Evolutionary conservation across 2,888 invertebrate genomes (phyloP).

Genomic region (Tethea ocularis): DNA sequence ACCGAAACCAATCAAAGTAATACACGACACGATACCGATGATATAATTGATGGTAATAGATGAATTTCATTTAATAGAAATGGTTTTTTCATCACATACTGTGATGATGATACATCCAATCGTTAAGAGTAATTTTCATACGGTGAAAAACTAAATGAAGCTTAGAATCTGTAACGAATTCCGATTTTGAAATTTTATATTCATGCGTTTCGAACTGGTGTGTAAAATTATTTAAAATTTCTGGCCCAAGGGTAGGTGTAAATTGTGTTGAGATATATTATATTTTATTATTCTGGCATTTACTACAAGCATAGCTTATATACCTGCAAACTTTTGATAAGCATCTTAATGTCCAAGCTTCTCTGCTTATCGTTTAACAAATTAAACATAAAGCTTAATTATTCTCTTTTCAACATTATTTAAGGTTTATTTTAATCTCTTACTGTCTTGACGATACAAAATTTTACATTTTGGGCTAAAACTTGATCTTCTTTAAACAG

Average conservation of each 20-base stretch:
- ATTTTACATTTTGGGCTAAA: neutral
- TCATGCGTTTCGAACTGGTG: neutral
- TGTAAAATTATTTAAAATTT: slow-evolving; percentile 1
- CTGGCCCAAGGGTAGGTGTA: neutral
- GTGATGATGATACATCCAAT: slow-evolving; percentile 1
- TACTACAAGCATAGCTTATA: no score
- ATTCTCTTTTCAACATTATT: neutral
- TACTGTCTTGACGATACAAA: neutral
- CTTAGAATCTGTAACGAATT: neutral
- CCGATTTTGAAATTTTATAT: neutral
- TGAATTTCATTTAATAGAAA: slow-evolving; percentile 44
- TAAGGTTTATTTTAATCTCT: neutral
- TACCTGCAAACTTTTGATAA: no score
- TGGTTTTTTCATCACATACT: slow-evolving; percentile 19
- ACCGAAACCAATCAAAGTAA: slow-evolving; percentile 58
- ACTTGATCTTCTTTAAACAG: neutral
- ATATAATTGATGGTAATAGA: slow-evolving; percentile 55
- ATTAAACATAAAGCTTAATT: neutral
- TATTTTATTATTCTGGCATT: neutral
- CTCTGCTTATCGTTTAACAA: neutral
- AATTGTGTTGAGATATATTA: neutral
- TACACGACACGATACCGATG: slow-evolving; percentile 53
- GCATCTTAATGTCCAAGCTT: neutral
- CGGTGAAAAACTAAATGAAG: neutral
- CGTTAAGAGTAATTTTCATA: neutral